Percentiles rank a stretch among this genome's conserved stretches.
phyloP scores from a whole-genome alignment of 2,113 vertebrate species.

The Vimba vimba region DNA sequence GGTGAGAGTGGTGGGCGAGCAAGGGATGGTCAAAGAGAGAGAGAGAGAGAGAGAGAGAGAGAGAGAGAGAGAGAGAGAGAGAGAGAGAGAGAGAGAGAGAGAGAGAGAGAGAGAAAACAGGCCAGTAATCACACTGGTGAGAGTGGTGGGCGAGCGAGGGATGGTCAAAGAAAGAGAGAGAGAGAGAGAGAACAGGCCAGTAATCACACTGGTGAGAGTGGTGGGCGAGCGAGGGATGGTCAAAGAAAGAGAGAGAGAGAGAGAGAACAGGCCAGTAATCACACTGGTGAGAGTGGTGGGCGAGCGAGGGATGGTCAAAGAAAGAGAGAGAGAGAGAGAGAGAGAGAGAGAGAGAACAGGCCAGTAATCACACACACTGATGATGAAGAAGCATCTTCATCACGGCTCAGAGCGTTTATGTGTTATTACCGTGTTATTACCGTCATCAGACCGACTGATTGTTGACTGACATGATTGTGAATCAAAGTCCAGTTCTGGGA shows the following conservation, averaged over 20 bases:
- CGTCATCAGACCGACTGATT: background rate
- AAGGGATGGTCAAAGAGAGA: no score
- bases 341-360: background rate
- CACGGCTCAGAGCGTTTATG: background rate
- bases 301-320: no score
- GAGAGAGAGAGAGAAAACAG: background rate
- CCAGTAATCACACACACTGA: background rate
- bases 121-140: no score
- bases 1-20: no score
- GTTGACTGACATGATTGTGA: background rate
- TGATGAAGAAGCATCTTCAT: background rate
- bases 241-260: background rate
- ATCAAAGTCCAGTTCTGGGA: background rate
- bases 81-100: background rate
- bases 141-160: no score
- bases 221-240: no score
- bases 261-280: no score
- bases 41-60: background rate
- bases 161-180: no score
- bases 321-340: background rate
- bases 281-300: background rate
- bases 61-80: background rate
- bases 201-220: background rate
- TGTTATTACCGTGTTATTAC: no score
- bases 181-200: no score